Conservation (phyloP, 2,113 vertebrate species). For the Heterotis niloticus region DNA sequence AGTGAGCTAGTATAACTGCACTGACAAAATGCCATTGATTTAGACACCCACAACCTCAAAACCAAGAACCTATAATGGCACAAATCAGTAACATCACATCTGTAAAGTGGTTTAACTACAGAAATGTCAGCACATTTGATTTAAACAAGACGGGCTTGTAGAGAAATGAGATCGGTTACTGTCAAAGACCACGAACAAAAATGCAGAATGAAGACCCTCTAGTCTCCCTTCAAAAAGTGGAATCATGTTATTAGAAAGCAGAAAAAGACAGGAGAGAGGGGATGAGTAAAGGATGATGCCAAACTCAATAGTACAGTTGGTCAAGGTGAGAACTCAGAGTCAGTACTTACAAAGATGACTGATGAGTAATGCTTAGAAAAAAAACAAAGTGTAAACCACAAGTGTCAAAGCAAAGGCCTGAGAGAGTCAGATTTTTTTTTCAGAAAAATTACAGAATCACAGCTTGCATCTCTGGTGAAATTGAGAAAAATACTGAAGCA, state of each 20-base stretch:
- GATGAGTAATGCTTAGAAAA: neutral
- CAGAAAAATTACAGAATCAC: neutral
- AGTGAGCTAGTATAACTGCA: neutral
- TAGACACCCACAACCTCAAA: neutral
- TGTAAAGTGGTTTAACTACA: too few species aligned
- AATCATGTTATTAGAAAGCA: neutral
- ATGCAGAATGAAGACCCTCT: too few species aligned
- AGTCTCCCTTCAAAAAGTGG: neutral
- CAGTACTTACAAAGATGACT: neutral
- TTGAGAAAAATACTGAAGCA: neutral
- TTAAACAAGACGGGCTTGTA: too few species aligned
- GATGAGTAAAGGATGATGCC: neutral
- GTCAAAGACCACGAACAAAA: too few species aligned
- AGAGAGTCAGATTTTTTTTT: neutral
- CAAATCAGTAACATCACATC: too few species aligned
- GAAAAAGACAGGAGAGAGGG: neutral
- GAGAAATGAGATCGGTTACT: too few species aligned
- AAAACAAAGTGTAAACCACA: neutral
- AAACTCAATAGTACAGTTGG: neutral
- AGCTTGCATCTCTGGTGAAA: neutral
- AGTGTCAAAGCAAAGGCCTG: neutral
- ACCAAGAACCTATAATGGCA: too few species aligned
- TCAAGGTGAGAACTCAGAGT: neutral
- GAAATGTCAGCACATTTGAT: too few species aligned
- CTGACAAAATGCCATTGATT: too few species aligned